Base-by-base conservation (phyloP, 2,113 vertebrate genomes). In the Zosterops hypoxanthus region DNA sequence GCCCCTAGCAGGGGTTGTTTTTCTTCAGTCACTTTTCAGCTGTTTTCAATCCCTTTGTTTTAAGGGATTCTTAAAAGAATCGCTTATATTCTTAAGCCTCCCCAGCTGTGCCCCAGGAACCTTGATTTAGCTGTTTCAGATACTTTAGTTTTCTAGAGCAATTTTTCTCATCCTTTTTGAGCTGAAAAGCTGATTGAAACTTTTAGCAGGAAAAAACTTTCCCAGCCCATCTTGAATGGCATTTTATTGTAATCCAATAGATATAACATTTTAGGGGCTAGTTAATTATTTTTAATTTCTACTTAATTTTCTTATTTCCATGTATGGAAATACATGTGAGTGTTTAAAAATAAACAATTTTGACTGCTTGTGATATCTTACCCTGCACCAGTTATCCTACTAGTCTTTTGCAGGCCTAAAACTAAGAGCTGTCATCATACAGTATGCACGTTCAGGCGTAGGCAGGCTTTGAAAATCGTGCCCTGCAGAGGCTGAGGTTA, bases 171-270 rank as follows among this genome's bases (percentile, higher is more conserved):
- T 17, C 3, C 2, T 60, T 82, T 88, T 56, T 21, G 46, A 66
- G 33, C 42, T 75, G 39, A 87, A 86, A 69, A 52, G 0, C 18
- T 84, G 6, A 63, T 69, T 65, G 20, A 90, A 80, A 13, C 2
- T 65, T 90, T 53, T 11, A 8, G 19, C 0, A 0, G 5, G 2
- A 0, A 29, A 5, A 11, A 42, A 11, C 19, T 21, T 61, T 39
- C n/a, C 23, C 5, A 50, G 14, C 7, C 25, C 2, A 15, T 8
- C 20, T 57, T 78, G 34, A 84, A 41, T 9, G 6, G 8, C 29
- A 24, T 65, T 77, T 6, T n/a, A 23, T 69, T 55, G 18, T 78
- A 88, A 61, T 22, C 34, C 22, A n/a, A 33, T 2, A 64, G 28
- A 56, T 36, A 22, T 11, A 77, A 60, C 5, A 50, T 53, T 86